Evolutionary conservation across 1,140 invertebrate species (phyloP), one percentile per base, ranked within the genome.

Genomic region (Dreissena polymorpha): DNA sequence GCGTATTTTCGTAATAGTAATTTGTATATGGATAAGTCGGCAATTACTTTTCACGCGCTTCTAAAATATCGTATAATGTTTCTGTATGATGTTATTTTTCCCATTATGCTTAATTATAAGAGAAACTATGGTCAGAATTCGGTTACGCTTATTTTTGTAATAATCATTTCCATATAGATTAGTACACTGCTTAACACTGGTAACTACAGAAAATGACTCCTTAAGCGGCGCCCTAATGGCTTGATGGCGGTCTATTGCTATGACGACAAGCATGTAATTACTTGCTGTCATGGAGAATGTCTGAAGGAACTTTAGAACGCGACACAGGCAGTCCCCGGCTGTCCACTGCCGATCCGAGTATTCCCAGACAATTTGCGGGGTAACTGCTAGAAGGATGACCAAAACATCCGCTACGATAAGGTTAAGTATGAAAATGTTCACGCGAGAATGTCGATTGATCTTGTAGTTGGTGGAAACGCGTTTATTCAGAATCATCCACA

Each of bases 231-330:
- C 78, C 5, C 91, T 83, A n/a, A 94, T 93, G 8, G 93, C 93
- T 78, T 91, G 92, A 81, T 93, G 91, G 7, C 93, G 83, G 85
- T 94, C 93, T 25, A 93, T 86, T 3, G 93, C 93, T 23, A 94
- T 92, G 14, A 92, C 91, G 0, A 93, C 91, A 13, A 94, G 81
- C 89, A 93, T 93, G 84, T 93, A 93, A 25, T 90, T 92, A 75
- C 92, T 93, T 21, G 90, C 88, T 73, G 92, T 91, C 71, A 93
- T 90, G 64, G 91, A 86, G 72, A 93, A 92, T 16, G 90, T 91
- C 79, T 93, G 92, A 16, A 91, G 69, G 73, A 92, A 92, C 83
- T 93, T 93, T 18, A 93, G 73, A 16, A 92, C 53, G 70, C 90
- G 90, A 78, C 93, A 93, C 84, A 91, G 85, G 53, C 89, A 83